Evolutionary conservation across 2,113 vertebrate genomes (phyloP).

Genomic region (Austrofundulus limnaeus): DNA sequence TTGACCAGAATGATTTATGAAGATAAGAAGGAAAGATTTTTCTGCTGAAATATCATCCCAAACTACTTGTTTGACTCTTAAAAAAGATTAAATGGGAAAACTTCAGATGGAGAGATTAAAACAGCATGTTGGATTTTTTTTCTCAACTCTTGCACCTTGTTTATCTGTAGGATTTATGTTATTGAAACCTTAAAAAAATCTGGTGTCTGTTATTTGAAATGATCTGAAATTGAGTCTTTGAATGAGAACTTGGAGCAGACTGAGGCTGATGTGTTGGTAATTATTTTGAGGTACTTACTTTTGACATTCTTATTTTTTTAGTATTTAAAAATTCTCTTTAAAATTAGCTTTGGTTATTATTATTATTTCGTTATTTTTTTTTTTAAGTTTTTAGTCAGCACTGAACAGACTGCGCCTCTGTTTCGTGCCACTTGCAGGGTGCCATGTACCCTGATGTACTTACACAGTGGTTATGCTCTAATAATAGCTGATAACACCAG

Average conservation of each 20-base stretch:
- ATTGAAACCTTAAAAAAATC: not conserved
- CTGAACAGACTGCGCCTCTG: not conserved
- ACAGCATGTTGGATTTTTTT: too few relatives aligned
- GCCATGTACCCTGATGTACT: not conserved
- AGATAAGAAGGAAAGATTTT: not conserved
- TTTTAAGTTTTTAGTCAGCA: too few relatives aligned
- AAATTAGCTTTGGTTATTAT: too few relatives aligned
- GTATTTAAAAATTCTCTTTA: too few relatives aligned
- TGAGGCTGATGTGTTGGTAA: too few relatives aligned
- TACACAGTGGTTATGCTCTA: not conserved
- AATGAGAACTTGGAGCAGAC: too few relatives aligned
- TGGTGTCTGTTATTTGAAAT: not conserved
- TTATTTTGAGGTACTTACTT: too few relatives aligned
- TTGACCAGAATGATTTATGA: not conserved
- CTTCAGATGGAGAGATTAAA: too few relatives aligned
- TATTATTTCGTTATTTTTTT: too few relatives aligned
- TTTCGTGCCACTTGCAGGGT: not conserved
- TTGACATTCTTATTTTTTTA: too few relatives aligned
- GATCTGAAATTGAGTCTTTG: too few relatives aligned
- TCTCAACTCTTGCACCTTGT: not conserved
- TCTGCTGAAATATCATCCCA: not conserved
- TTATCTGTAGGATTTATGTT: not conserved
- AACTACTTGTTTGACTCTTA: not conserved
- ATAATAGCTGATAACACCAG: conserved; percentile 2
- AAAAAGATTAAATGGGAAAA: not conserved